Conservation (phyloP, 2,888 invertebrate species). For the Nomada ferruginata region DNA sequence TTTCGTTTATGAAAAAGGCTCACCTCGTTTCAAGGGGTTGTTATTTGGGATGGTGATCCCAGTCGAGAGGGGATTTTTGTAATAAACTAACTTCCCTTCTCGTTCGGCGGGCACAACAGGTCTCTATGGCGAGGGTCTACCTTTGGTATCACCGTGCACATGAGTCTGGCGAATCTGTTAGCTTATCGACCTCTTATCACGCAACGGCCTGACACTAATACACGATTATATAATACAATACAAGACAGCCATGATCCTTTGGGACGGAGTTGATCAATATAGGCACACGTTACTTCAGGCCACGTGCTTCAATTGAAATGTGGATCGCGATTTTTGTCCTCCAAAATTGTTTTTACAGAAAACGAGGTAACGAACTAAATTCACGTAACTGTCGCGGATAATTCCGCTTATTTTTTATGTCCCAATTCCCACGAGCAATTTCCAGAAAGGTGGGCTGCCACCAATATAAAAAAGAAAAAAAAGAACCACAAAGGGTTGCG, state of each 20-base stretch:
- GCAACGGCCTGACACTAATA: slow-evolving; percentile 27
- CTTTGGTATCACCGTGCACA: neutral
- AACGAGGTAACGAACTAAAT: no score
- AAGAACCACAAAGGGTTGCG: neutral
- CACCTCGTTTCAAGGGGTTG: slow-evolving; percentile 14
- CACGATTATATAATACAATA: slow-evolving; percentile 21
- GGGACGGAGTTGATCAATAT: neutral
- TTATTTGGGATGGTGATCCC: slow-evolving; percentile 14
- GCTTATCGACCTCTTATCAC: slow-evolving; percentile 18
- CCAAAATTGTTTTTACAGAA: no score
- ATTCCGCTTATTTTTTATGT: neutral
- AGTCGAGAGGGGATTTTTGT: slow-evolving; percentile 33
- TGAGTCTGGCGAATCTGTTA: slow-evolving; percentile 1
- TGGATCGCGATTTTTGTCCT: no score
- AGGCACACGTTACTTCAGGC: neutral
- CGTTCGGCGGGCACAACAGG: slow-evolving; percentile 5
- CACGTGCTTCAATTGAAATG: no score
- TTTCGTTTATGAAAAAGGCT: slow-evolving; percentile 40
- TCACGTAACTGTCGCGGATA: no score
- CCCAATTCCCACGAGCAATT: neutral
- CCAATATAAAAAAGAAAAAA: neutral
- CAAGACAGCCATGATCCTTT: neutral
- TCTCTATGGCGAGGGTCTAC: neutral
- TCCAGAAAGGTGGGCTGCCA: neutral
- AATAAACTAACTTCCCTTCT: slow-evolving; percentile 40